Percentiles rank a stretch among this genome's conserved stretches.
Evolutionary conservation across 1,140 invertebrate species (phyloP).

Genomic region (Archivesica marissinica): DNA sequence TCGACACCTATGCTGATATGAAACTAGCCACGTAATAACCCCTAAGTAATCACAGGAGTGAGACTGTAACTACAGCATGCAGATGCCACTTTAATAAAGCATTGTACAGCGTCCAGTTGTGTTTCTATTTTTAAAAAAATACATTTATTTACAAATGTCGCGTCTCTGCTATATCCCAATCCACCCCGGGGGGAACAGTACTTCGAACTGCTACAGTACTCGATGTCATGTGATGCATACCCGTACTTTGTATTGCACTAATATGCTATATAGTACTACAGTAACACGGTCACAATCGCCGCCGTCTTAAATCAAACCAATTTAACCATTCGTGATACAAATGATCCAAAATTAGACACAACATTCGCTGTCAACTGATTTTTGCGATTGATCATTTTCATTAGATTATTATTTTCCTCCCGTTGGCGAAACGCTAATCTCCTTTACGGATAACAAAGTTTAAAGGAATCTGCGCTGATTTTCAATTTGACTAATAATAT

Average conservation of each 20-base stretch:
- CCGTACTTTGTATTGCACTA: background rate
- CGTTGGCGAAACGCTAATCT: constrained; percentile 39
- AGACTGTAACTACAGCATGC: no score
- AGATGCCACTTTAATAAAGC: no score
- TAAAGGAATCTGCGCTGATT: constrained; percentile 43
- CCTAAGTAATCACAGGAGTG: no score
- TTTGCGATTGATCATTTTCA: constrained; percentile 44
- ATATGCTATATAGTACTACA: background rate
- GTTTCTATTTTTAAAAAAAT: no score
- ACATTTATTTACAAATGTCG: no score
- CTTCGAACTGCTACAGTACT: background rate
- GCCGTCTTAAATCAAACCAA: background rate
- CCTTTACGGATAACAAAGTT: constrained; percentile 54
- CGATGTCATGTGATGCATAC: background rate
- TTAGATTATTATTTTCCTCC: constrained; percentile 46
- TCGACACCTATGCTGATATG: no score
- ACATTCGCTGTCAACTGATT: constrained; percentile 37
- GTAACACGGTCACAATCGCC: background rate
- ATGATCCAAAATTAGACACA: constrained; percentile 34
- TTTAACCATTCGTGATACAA: background rate
- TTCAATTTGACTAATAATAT: constrained; percentile 56
- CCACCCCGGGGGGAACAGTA: no score
- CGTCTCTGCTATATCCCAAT: no score
- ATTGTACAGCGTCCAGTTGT: no score
- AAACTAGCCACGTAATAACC: no score